Evolutionary conservation across 1,140 invertebrate genomes (phyloP).

Genomic region (Heliothis subflexa): DNA sequence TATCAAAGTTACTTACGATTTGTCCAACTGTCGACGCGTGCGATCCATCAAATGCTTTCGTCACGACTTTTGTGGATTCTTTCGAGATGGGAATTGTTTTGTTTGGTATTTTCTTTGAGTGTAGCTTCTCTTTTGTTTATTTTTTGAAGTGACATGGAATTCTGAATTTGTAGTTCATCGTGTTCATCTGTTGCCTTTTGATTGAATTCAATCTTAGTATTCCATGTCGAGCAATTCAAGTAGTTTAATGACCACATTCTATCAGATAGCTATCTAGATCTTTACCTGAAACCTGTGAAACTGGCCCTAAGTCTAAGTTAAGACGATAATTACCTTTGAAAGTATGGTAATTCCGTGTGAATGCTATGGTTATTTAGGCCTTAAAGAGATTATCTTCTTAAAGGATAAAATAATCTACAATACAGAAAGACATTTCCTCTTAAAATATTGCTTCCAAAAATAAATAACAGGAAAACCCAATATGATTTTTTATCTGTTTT

Average conservation of each 20-base stretch:
- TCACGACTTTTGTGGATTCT: constrained; percentile 5
- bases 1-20: constrained; percentile 75
- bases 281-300: no score
- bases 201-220: no score
- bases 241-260: no score
- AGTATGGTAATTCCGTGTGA: no score
- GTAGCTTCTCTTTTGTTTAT: not conserved
- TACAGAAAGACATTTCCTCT: not conserved
- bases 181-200: not conserved
- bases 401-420: not conserved
- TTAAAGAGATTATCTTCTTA: no score
- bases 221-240: no score
- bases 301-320: no score
- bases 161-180: no score
- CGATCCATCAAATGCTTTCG: constrained; percentile 43
- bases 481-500: constrained; percentile 23
- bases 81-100: constrained; percentile 10
- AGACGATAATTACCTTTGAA: no score
- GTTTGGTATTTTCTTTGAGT: not conserved
- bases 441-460: not conserved
- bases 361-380: no score
- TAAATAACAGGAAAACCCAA: constrained; percentile 13
- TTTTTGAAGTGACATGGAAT: no score
- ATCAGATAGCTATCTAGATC: no score
- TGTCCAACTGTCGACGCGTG: constrained; percentile 61